Percentiles rank a stretch among this genome's conserved stretches.
These are phyloP conservation scores for Acanthaster planci DNA, from an alignment of 35 echinoderm and acorn worm genomes.

Conservation along the genomic window DNA sequence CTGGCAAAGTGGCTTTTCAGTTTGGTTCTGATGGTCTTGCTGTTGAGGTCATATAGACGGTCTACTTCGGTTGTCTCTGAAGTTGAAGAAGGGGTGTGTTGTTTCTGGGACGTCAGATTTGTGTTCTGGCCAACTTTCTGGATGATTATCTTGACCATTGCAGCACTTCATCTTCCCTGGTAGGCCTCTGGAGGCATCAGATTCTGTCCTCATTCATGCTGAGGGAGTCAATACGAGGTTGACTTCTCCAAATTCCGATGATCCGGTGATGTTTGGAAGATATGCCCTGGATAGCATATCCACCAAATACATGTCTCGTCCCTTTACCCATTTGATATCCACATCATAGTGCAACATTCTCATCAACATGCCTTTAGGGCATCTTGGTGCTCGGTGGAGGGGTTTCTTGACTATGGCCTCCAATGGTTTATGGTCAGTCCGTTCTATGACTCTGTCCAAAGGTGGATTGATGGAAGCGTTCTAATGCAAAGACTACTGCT, in stretches of 20 bases:
- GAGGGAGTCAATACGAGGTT: too few species aligned
- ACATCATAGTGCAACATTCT: constrained; percentile 48
- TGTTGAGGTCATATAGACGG: constrained; percentile 29
- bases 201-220: too few species aligned
- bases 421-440: constrained; percentile 53
- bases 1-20: constrained; percentile 35
- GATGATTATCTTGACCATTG: too few species aligned
- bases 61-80: too few species aligned
- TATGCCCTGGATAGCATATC: constrained; percentile 37
- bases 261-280: not conserved
- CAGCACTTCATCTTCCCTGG: too few species aligned
- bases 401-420: constrained; percentile 59
- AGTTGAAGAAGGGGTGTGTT: too few species aligned
- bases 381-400: constrained; percentile 19
- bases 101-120: too few species aligned
- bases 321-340: constrained; percentile 32
- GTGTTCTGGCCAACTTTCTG: too few species aligned
- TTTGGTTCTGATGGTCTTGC: constrained; percentile 28
- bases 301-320: constrained; percentile 36
- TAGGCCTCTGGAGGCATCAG: too few species aligned
- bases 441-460: constrained; percentile 7
- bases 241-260: constrained; percentile 18
- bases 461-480: constrained; percentile 70
- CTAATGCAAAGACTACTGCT: too few species aligned
- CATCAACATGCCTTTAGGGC: constrained; percentile 66